A percentile compares a stretch with the other conserved stretches of the same genome.
These are phyloP conservation scores for Squalus acanthias DNA, from an alignment of 2,797 vertebrate species.

Conservation along the genomic window DNA sequence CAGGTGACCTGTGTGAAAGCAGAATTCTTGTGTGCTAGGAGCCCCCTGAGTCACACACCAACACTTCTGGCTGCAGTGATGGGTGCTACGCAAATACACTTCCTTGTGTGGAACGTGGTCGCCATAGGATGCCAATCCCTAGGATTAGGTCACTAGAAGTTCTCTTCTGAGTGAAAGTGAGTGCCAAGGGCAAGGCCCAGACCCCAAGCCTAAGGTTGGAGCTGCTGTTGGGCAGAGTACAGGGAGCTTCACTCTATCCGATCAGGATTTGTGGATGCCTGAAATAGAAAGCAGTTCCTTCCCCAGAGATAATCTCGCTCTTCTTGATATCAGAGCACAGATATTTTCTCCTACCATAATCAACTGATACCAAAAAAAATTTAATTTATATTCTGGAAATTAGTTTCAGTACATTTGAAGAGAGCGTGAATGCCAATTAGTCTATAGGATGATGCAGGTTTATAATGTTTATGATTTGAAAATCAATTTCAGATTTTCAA, in stretches of 20 bases:
- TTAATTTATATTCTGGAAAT: not conserved
- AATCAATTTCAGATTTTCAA: slow-evolving; percentile 10
- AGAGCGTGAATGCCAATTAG: not conserved
- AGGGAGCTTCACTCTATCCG: not conserved
- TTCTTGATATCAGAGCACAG: not conserved
- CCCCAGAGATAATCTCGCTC: not conserved
- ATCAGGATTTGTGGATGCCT: not conserved
- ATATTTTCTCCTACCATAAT: not conserved
- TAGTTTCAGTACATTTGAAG: slow-evolving; percentile 14
- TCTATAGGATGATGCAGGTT: not conserved
- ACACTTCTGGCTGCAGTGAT: not conserved
- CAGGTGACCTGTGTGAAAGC: not conserved
- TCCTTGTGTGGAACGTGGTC: not conserved
- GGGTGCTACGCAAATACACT: not conserved
- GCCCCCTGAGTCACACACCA: not conserved
- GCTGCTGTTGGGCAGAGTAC: not conserved
- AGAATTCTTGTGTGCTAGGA: not conserved
- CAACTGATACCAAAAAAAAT: not conserved
- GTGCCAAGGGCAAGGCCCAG: not conserved
- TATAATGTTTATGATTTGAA: not conserved
- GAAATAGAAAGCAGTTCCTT: not conserved
- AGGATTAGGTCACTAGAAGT: not conserved
- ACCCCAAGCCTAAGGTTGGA: not conserved
- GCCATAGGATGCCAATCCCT: not conserved
- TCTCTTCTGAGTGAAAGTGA: not conserved